Evolutionary conservation across 2,113 vertebrate species (phyloP), one percentile per base, ranked within the genome.

Genomic region (Salvelinus fontinalis): DNA sequence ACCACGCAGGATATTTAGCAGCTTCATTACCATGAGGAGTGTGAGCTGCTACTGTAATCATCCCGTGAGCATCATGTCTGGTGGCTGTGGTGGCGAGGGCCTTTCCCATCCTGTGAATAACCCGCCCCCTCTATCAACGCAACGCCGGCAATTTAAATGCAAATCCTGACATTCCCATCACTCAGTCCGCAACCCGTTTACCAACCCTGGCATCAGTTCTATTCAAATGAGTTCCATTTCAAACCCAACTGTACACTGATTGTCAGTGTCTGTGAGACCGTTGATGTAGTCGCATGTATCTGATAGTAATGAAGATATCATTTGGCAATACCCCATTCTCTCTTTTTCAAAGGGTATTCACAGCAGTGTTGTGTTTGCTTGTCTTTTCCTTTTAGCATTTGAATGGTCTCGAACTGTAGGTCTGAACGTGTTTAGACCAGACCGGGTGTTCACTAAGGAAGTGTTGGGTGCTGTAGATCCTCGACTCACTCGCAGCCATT

Each of bases 111-210:
- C 80, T 22, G 27, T 86, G 83, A 91, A 88, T 87, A 82, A 67
- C 83, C 70, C 81, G 78, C 69, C 68, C 83, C 82, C 67, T n/a
- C 59, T 7, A 7, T 20, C n/a, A 62, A 85, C 89, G 91, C 92
- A 91, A 91, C 90, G 83, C 39, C 73, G 24, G 75, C 90, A 92
- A 93, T 92, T 93, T 93, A 92, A 91, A 94, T 93, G 93, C 91
- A 93, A 94, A 93, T 94, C 84, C 84, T 92, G 90, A 91, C 91
- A 91, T 93, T 93, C 90, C 87, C 84, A 81, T 91, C 88, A 87
- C 74, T 89, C 84, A 83, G 79, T 48, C 79, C 11, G 71, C 31
- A n/a, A 0, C 64, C 65, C 83, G 75, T 84, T 86, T 71, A 72
- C 82, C 83, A 76, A 86, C 69, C 60, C 75, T 66, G 8, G 9